Conservation (phyloP, 2,888 invertebrate genomes). For the Tupiocoris notatus region DNA sequence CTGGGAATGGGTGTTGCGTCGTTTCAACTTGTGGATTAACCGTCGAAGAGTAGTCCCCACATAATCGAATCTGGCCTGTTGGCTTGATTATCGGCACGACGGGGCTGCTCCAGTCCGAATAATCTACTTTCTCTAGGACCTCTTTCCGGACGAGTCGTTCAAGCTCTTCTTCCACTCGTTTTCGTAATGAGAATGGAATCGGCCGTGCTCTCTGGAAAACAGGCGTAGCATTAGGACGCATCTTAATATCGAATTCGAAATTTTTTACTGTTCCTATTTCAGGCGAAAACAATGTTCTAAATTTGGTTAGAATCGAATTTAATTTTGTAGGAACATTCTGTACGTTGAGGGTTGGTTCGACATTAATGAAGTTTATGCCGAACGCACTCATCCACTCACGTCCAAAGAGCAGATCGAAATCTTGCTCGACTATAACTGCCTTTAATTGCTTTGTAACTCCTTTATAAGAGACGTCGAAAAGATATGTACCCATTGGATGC, state of each 20-base stretch:
- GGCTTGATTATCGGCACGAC: not conserved
- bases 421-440: not conserved
- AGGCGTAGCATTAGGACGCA: not conserved
- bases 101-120: too few relatives aligned
- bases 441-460: not conserved
- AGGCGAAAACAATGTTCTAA: too few relatives aligned
- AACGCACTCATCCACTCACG: conserved; percentile 10
- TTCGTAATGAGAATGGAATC: too few relatives aligned
- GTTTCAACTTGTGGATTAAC: too few relatives aligned
- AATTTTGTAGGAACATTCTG: too few relatives aligned
- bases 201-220: conserved; percentile 14
- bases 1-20: not conserved
- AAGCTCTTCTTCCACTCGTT: too few relatives aligned
- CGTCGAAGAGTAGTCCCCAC: not conserved
- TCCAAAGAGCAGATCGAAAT: conserved; percentile 2
- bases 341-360: too few relatives aligned
- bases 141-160: not conserved
- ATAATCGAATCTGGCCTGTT: not conserved
- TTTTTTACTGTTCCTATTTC: too few relatives aligned
- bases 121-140: too few relatives aligned
- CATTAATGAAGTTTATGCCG: not conserved
- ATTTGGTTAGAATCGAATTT: too few relatives aligned
- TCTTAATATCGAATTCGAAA: conserved; percentile 3
- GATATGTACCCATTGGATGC: not conserved
- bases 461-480: not conserved